Evolutionary conservation across 2,113 vertebrate species (phyloP).

Genomic region (Puntigrus tetrazona): DNA sequence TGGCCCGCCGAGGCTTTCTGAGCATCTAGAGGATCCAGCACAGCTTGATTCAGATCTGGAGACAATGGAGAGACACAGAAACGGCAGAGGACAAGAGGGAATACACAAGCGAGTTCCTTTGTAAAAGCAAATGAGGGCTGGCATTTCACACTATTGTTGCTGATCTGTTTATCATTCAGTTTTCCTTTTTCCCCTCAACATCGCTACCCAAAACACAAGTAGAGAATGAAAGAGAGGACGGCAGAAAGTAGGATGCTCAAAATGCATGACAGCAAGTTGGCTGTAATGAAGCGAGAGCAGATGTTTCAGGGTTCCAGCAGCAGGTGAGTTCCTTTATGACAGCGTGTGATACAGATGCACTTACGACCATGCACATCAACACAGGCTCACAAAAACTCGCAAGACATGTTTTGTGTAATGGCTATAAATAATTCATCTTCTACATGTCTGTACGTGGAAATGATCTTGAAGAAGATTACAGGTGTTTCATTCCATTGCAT

Average conservation of each 20-base stretch:
- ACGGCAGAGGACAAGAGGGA: not conserved
- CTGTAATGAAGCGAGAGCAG: conserved; percentile 54
- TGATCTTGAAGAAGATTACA: conserved; percentile 61
- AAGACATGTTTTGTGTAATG: not conserved
- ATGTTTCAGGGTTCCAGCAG: conserved; percentile 49
- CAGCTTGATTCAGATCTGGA: not conserved
- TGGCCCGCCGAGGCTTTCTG: not conserved
- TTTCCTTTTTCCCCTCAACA: not conserved
- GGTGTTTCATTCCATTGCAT: not conserved
- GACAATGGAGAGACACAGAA: not conserved
- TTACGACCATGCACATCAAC: conserved; percentile 7
- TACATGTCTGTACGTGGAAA: not conserved
- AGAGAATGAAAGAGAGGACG: not conserved
- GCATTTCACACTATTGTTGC: conserved; percentile 35
- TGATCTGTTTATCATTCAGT: conserved; percentile 29
- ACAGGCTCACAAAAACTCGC: not conserved
- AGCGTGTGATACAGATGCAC: conserved; percentile 22
- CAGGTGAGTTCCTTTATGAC: conserved; percentile 42
- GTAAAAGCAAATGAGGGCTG: conserved; percentile 44
- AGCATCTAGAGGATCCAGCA: conserved; percentile 34
- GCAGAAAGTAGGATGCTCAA: conserved; percentile 31
- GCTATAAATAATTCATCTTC: conserved; percentile 21
- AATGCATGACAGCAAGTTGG: conserved; percentile 42
- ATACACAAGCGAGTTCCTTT: conserved; percentile 29
- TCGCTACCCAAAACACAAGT: not conserved